Base-by-base conservation (phyloP, 1,140 invertebrate species). In the Pantala flavescens region DNA sequence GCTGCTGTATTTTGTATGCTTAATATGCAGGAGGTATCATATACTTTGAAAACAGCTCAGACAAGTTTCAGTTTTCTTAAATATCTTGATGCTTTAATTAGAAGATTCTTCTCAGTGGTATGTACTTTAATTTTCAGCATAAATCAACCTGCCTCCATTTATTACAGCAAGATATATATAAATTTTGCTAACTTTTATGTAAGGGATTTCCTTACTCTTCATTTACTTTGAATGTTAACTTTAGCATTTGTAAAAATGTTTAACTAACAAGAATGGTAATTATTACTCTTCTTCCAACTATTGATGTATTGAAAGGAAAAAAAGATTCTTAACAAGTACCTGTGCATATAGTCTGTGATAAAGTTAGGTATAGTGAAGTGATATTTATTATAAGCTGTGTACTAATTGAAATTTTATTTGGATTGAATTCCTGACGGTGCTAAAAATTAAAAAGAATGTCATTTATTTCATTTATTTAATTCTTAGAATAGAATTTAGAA, bases 381-480 rank as follows among this genome's bases (percentile, higher is more conserved):
- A 63, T 63, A 63, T 63, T 63, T 63, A 63, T 63, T 63, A 21
- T 63, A 63, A 63, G 49, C n/a, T 63, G 49, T 63, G 16, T 63
- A 63, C 3, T 63, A 21, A 7, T 63, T 63, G 49, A 63, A 63
- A 63, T 63, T 21, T 63, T 12, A 63, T 19, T 63, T 63, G 49
- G 49, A 63, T 63, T 63, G 49, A 63, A 63, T 63, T 63, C 12
- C 49, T 19, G 49, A 63, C 12, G 49, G 49, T 12, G 49, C 49
- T 63, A 21, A 2, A 63, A 21, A 63, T 63, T 63, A 63, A 19
- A 63, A 63, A 63, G 49, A 63, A 63, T 19, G 49, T 7, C 2
- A 19, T 7, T 63, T 1, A 63, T 7, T 14, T 3, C 12, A 21
- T 19, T 63, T 63, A 21, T 63, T 63, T 16, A 63, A n/a, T 63